Evolutionary conservation across 2,888 invertebrate species (phyloP), one percentile per base, ranked within the genome.

Genomic region (Ashinkailepas kermadecensis): DNA sequence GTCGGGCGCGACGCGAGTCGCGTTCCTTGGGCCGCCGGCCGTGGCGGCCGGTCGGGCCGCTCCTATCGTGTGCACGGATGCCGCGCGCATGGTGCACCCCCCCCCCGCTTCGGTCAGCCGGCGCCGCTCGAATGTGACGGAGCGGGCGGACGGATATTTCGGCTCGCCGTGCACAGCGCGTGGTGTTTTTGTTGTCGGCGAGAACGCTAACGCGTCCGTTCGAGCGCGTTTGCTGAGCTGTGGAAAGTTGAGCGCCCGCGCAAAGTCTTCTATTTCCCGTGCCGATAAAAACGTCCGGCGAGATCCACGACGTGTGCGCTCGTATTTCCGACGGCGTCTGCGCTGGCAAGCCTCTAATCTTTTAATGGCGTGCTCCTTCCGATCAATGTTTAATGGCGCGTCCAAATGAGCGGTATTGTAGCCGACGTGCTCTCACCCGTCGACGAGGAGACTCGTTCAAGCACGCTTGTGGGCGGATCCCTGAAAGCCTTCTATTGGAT

Each of bases 301-400:
- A 39, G 39, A 39, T 39, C 39, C 2, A 4, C 39, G 39, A 39
- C 39, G 39, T 39, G 39, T 39, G 39, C 39, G 39, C 39, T 15
- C 39, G 8, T 15, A 13, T 7, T 23, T 70, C 39, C 70, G 12
- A 39, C 2, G 70, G 39, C 70, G 15, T 39, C 39, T 15, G 15
- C 70, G 6, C 13, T 6, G 11, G 39, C 39, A 23, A 70, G 39
- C 70, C 70, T 70, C 39, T 70, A 70, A 70, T 70, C 70, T 70
- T 70, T 70, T 70, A 70, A 70, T 70, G 70, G 70, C 39, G 13
- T 39, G 10, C 70, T 70, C 39, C 39, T 70, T 70, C 70, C 70
- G 70, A 25, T 70, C 39, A 70, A 70, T 70, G 39, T 70, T 70
- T 70, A 10, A 70, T 70, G 39, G 39, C 12, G 70, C 70, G 23